A percentile compares a stretch with the other conserved stretches of the same genome.
phyloP scores from a whole-genome alignment of 1,140 invertebrate species.

The Episyrphus balteatus region DNA sequence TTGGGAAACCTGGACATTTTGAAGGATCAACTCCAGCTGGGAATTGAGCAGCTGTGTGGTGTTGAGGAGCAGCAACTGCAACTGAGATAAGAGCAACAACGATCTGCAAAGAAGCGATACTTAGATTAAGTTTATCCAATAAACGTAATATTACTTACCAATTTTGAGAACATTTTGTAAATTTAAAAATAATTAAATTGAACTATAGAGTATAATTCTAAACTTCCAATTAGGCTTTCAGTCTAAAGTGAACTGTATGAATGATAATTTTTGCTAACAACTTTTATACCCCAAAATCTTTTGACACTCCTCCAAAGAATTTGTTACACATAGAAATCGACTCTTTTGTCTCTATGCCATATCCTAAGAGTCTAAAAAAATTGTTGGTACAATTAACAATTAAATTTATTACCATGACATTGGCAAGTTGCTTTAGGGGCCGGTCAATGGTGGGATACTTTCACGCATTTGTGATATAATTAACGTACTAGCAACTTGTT shows the following conservation, averaged over 20 bases:
- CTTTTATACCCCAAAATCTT: no score
- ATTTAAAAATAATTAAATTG: slow-evolving; percentile 24
- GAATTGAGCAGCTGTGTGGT: background rate
- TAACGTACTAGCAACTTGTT: no score
- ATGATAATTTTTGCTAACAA: background rate
- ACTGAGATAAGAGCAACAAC: slow-evolving; percentile 4
- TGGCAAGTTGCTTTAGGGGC: no score
- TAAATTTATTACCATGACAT: no score
- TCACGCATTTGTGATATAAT: no score
- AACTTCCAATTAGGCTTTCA: slow-evolving; percentile 33
- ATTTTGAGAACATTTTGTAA: slow-evolving; percentile 29
- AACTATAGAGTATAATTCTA: slow-evolving; percentile 28
- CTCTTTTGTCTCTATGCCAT: no score
- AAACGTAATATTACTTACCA: slow-evolving; percentile 20
- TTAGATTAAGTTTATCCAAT: background rate
- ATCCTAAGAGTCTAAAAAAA: no score
- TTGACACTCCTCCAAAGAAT: no score
- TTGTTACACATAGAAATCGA: no score
- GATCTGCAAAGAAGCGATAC: background rate
- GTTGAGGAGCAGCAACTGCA: background rate
- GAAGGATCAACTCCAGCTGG: slow-evolving; percentile 7
- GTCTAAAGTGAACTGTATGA: slow-evolving; percentile 27
- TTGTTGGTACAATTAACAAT: no score
- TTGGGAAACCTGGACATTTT: slow-evolving; percentile 13
- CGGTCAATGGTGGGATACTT: no score